phyloP scores from a whole-genome alignment of 2,113 vertebrate species.

The Tyto alba region DNA sequence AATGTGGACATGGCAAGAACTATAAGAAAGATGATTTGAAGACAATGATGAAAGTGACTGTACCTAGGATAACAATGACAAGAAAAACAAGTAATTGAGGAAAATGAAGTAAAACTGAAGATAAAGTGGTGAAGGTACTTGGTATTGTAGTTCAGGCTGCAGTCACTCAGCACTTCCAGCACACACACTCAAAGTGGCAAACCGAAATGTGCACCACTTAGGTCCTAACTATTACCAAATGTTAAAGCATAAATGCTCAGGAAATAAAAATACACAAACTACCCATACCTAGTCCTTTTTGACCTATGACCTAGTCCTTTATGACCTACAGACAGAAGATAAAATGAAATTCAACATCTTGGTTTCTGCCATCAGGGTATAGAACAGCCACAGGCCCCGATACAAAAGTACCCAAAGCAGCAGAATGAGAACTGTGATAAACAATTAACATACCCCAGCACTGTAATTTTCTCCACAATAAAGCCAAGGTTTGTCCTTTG shows the following conservation, averaged over 20 bases:
- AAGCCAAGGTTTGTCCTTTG: neutral
- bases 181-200: neutral
- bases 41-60: neutral
- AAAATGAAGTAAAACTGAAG: neutral
- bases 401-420: neutral
- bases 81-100: neutral
- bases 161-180: neutral
- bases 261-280: neutral
- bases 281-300: neutral
- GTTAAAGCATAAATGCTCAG: neutral
- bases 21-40: neutral
- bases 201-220: neutral
- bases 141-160: neutral
- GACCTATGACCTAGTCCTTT: too few species aligned
- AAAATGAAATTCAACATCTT: neutral
- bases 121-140: neutral
- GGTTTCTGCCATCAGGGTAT: neutral
- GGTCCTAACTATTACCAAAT: neutral
- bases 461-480: neutral
- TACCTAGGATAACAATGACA: neutral
- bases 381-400: neutral
- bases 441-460: neutral
- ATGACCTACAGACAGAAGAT: neutral
- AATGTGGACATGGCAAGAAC: fast-evolving
- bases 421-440: neutral